These are phyloP conservation scores for Beroe ovata DNA, from an alignment of 37 sponge, comb jelly and placozoan genomes.

Conservation along the genomic window DNA sequence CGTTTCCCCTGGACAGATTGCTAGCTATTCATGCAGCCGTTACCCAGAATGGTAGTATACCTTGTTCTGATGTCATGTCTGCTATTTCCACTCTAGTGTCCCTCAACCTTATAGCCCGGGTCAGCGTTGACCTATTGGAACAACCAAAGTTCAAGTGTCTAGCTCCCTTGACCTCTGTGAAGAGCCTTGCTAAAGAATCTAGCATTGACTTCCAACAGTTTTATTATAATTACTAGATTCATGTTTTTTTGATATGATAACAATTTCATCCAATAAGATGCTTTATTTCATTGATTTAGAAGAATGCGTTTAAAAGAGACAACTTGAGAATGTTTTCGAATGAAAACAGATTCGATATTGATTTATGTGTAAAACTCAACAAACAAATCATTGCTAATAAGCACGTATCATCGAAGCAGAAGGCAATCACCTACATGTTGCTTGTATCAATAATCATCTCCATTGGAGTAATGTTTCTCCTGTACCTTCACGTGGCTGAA, in stretches of 20 bases:
- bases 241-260: neutral
- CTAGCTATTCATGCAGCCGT: conserved; percentile 82
- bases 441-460: neutral
- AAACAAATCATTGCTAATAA: no score
- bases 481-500: neutral
- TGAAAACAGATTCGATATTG: no score
- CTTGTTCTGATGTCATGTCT: conserved; percentile 34
- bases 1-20: conserved; percentile 79
- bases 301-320: neutral
- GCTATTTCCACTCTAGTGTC: conserved; percentile 21
- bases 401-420: no score
- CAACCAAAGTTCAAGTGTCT: conserved; percentile 62
- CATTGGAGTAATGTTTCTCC: neutral
- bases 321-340: neutral
- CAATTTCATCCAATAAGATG: neutral
- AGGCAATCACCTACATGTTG: no score
- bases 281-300: neutral
- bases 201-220: conserved; percentile 31
- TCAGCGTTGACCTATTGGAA: conserved; percentile 60
- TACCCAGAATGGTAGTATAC: conserved; percentile 42
- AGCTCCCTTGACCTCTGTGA: conserved; percentile 1
- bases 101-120: conserved; percentile 16
- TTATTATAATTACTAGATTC: conserved; percentile 39
- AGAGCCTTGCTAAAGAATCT: conserved; percentile 13
- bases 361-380: no score